These are phyloP conservation scores for Strix occidentalis DNA, from an alignment of 2,797 vertebrate genomes.

Conservation along the genomic window DNA sequence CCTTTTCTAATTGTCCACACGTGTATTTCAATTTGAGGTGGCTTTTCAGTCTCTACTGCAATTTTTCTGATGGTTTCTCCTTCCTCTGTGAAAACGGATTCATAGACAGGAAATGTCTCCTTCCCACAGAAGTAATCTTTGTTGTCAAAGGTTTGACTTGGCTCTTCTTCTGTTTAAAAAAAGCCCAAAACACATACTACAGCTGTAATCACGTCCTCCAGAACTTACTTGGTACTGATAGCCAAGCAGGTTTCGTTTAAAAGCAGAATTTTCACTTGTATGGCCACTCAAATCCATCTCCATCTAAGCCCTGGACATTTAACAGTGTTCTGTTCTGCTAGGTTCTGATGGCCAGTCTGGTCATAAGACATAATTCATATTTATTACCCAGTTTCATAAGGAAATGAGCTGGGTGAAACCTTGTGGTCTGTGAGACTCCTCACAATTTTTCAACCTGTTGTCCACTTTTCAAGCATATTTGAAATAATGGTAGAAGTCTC, in stretches of 20 bases:
- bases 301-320: not conserved
- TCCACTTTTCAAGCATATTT: not conserved
- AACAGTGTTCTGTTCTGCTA: not conserved
- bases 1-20: slow-evolving; percentile 82
- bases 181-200: not conserved
- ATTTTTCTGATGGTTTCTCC: slow-evolving; percentile 81
- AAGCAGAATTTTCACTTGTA: not conserved
- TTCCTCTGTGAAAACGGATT: slow-evolving; percentile 75
- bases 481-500: not conserved
- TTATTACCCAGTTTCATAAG: not conserved
- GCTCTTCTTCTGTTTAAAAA: slow-evolving; percentile 74
- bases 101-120: slow-evolving; percentile 81
- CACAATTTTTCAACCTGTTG: not conserved
- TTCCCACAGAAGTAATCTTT: slow-evolving; percentile 81
- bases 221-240: not conserved
- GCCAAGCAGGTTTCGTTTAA: not conserved
- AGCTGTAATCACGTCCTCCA: slow-evolving; percentile 35
- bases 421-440: not conserved
- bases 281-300: not conserved
- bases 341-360: not conserved
- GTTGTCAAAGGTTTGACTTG: slow-evolving; percentile 73
- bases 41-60: slow-evolving; percentile 78
- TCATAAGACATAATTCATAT: not conserved
- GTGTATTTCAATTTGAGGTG: slow-evolving; percentile 79
- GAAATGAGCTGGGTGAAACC: not conserved